A percentile compares a stretch with the other conserved stretches of the same genome.
These are phyloP conservation scores for Ambastaia sidthimunki DNA, from an alignment of 2,797 vertebrate species.

Conservation along the genomic window DNA sequence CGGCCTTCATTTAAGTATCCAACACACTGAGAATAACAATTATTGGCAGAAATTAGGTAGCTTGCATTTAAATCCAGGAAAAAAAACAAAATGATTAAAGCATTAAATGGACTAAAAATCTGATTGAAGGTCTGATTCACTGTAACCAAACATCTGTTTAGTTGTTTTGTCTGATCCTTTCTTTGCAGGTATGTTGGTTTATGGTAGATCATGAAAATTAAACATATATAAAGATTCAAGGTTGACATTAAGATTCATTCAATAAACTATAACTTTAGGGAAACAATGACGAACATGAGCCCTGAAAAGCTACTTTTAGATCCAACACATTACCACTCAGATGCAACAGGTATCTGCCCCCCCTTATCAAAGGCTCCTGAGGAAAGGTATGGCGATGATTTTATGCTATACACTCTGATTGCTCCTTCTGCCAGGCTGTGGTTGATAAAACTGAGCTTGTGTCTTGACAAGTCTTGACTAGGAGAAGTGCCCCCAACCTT, in stretches of 20 bases:
- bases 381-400: too few relatives aligned
- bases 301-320: too few relatives aligned
- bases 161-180: neutral
- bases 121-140: too few relatives aligned
- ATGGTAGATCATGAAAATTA: neutral
- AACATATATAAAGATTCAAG: neutral
- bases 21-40: conserved; percentile 1
- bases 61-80: neutral
- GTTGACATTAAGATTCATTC: neutral
- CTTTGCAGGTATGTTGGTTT: neutral
- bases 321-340: too few relatives aligned
- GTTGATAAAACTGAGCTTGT: neutral
- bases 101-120: neutral
- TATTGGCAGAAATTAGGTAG: neutral
- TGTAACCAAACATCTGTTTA: neutral
- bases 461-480: neutral
- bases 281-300: too few relatives aligned
- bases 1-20: conserved; percentile 19
- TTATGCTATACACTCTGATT: neutral
- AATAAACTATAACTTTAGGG: neutral
- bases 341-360: too few relatives aligned
- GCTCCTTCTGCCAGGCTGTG: neutral
- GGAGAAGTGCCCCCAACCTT: neutral
- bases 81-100: neutral
- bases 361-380: too few relatives aligned